Evolutionary conservation across 2,888 invertebrate species (phyloP).

Genomic region (Congeria kusceri): DNA sequence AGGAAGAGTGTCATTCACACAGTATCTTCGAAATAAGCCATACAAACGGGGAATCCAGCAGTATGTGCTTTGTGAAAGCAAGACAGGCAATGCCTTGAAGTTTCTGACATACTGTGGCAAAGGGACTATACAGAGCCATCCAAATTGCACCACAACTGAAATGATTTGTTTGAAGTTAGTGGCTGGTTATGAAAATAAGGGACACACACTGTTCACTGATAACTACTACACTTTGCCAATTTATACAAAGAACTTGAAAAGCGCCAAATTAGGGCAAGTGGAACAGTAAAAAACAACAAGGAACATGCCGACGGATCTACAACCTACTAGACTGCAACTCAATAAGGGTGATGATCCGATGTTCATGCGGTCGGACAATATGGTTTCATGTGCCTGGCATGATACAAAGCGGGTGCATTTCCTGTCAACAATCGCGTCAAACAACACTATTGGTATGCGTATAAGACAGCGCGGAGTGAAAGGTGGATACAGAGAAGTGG

Average conservation of each 20-base stretch:
- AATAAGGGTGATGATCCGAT: constrained; percentile 48
- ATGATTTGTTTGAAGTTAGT: constrained; percentile 24
- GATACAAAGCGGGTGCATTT: too few relatives aligned
- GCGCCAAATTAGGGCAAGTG: constrained; percentile 18
- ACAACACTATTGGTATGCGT: constrained; percentile 20
- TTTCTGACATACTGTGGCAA: constrained; percentile 34
- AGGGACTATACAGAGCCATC: not conserved
- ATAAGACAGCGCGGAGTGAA: constrained; percentile 9
- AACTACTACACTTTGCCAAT: too few relatives aligned
- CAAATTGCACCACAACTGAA: constrained; percentile 35
- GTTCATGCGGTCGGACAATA: too few relatives aligned
- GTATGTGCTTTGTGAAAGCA: constrained; percentile 47
- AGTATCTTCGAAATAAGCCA: constrained; percentile 53
- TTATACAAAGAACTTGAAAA: constrained; percentile 31
- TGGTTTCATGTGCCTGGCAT: too few relatives aligned
- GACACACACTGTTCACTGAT: too few relatives aligned
- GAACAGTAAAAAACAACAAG: constrained; percentile 36
- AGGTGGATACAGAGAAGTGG: constrained; percentile 7
- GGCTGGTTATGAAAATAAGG: constrained; percentile 43
- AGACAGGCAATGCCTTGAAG: constrained; percentile 44
- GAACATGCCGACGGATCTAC: constrained; percentile 42
- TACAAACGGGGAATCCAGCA: constrained; percentile 38
- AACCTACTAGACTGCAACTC: constrained; percentile 27
- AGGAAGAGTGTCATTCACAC: constrained; percentile 3
- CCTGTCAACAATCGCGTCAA: too few relatives aligned